Evolutionary conservation across 1,140 invertebrate genomes (phyloP).

Genomic region (Calycopis cecrops): DNA sequence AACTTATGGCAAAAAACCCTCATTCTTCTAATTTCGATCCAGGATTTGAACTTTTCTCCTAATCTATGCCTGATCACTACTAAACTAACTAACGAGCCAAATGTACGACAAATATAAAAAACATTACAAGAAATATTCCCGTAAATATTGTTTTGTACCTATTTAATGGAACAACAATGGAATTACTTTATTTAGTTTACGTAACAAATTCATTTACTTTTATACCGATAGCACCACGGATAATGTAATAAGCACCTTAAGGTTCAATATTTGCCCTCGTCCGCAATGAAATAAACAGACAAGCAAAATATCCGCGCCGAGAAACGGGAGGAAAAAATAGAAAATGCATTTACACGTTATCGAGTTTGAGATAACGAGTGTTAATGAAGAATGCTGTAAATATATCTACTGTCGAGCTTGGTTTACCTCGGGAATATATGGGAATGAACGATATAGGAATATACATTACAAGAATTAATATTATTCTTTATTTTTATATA

Average conservation of each 20-base stretch:
- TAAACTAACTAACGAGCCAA: too few relatives aligned
- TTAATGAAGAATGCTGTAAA: conserved; percentile 53
- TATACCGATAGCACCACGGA: conserved; percentile 28
- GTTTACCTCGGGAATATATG: neutral
- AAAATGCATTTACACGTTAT: conserved; percentile 55
- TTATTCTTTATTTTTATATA: too few relatives aligned
- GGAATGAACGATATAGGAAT: too few relatives aligned
- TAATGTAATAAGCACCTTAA: conserved; percentile 45
- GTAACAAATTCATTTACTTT: conserved; percentile 23
- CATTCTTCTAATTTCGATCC: too few relatives aligned
- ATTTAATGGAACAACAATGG: conserved; percentile 2
- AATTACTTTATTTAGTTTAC: conserved; percentile 16
- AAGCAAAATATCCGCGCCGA: conserved; percentile 30
- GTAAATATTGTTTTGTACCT: too few relatives aligned
- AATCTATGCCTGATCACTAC: too few relatives aligned
- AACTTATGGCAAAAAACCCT: too few relatives aligned
- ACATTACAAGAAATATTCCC: too few relatives aligned
- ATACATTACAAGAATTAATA: too few relatives aligned
- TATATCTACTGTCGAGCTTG: conserved; percentile 19
- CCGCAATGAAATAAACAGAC: conserved; percentile 46
- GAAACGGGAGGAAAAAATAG: conserved; percentile 39
- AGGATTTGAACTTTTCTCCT: too few relatives aligned
- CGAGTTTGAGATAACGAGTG: conserved; percentile 58
- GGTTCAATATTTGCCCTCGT: conserved; percentile 47
- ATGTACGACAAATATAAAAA: too few relatives aligned